Evolutionary conservation across 2,797 vertebrate genomes (phyloP), one percentile per base, ranked within the genome.

Genomic region (Percopsis omiscomaycus): DNA sequence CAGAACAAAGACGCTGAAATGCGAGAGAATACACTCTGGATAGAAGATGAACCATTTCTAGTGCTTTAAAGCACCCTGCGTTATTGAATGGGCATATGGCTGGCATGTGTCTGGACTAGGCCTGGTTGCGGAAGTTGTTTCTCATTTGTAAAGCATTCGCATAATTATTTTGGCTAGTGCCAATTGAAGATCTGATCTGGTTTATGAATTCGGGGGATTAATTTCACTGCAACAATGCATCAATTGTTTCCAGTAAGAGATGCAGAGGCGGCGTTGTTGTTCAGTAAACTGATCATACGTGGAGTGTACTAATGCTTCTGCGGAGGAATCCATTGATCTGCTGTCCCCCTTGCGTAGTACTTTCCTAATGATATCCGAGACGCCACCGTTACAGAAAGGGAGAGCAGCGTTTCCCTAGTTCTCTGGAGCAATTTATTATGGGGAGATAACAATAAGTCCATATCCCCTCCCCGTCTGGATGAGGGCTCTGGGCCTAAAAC

Each of bases 121-220:
- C 71, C 75, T 64, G 30, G 2, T 50, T 55, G 62, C 66, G 68
- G 71, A 85, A 75, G 81, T 75, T 73, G 81, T 89, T 88, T 86
- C 86, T 90, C 89, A 86, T 83, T 89, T 88, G 69, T 89, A 90
- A 82, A 82, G 60, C 83, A 71, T 80, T 77, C 81, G 61, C 82
- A 81, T 84, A 86, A 89, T 90, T 86, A 86, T 89, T 88, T 87
- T 77, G 78, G 84, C 86, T 83, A 64, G 71, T 82, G 89, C 90
- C 93, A 94, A 95, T 89, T 92, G 90, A 91, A 93, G 89, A 93
- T 93, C 91, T 92, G 91, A 95, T 93, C 93, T 91, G 87, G 84
- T 85, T 95, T 95, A 95, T 95, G 94, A 95, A 94, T 94, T 94
- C 83, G 83, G 86, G 89, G 90, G 92, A 94, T 95, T 95, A 88